Evolutionary conservation across 1,140 invertebrate species (phyloP), one percentile per base, ranked within the genome.

Genomic region (Polypedilum pembai): DNA sequence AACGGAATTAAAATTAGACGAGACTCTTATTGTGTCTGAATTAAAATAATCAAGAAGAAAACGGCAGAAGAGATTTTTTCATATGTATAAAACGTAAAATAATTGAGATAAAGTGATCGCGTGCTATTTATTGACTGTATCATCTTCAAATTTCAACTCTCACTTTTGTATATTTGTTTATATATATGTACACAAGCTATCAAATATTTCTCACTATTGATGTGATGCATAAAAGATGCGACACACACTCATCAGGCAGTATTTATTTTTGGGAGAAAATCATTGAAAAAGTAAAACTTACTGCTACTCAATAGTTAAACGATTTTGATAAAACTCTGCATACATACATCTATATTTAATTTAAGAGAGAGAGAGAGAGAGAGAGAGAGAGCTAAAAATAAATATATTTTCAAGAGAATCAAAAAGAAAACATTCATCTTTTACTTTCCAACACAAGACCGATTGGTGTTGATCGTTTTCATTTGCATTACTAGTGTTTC

Each of bases 1-100:
- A 56, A 56, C 45, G 45, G 45, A 56, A 56, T 56, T 56, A 56
- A 56, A 56, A 12, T 56, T 56, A 56, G 45, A 56, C 45, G 45
- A 56, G 45, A 56, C 10, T n/a, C 15, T 0, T 56, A n/a, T 56
- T n/a, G 10, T 56, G 45, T n/a, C 4, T 56, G n/a, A 56, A 45
- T 45, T 10, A 41, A 7, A 45, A 45, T 45, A 45, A 15, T 56
- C 5, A 56, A 56, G n/a, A 56, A 56, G 45, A 56, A 56, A n/a
- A 56, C 45, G 12, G 12, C 12, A 56, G 45, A 56, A 4, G 24
- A 33, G 24, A 33, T 33, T 33, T 33, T 33, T 5, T 1, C 24
- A 33, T 33, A 3, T 33, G 5, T 33, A 5, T 33, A 33, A 33
- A 33, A 33, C 5, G 24, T 33, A 33, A 33, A 33, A 33, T 33